Evolutionary conservation across 2,113 vertebrate species (phyloP).

Genomic region (Chionis minor): DNA sequence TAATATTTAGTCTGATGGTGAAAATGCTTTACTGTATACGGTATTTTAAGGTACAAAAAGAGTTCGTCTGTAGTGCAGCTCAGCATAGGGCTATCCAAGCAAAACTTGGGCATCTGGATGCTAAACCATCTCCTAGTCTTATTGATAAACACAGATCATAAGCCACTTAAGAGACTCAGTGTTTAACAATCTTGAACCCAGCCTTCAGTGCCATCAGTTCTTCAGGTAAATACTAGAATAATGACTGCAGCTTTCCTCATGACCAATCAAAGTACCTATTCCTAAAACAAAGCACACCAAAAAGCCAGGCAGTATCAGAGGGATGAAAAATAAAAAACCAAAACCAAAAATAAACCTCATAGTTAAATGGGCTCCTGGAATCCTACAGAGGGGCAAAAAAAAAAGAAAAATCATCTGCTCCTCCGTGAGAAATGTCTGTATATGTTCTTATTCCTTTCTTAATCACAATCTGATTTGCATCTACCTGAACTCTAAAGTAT

Average conservation of each 20-base stretch:
- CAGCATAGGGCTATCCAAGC: background rate
- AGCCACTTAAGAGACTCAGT: background rate
- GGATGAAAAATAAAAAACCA: background rate
- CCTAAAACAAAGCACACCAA: background rate
- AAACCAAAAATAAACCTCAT: background rate
- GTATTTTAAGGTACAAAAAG: background rate
- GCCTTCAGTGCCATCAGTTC: background rate
- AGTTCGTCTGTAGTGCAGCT: background rate
- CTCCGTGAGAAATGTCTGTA: background rate
- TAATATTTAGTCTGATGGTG: background rate
- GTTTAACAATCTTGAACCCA: rapidly evolving
- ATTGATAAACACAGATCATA: background rate
- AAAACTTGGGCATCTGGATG: background rate
- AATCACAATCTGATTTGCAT: background rate
- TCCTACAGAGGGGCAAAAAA: background rate
- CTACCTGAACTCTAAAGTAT: background rate
- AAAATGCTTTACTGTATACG: background rate
- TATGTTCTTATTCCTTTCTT: background rate
- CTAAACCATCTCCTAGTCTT: background rate
- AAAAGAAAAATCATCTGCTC: background rate
- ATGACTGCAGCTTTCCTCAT: background rate
- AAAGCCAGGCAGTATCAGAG: background rate
- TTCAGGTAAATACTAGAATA: background rate
- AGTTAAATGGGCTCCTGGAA: background rate
- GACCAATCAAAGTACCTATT: background rate